Conservation (phyloP, 2,113 vertebrate genomes). For the Mesoclemmys tuberculata region DNA sequence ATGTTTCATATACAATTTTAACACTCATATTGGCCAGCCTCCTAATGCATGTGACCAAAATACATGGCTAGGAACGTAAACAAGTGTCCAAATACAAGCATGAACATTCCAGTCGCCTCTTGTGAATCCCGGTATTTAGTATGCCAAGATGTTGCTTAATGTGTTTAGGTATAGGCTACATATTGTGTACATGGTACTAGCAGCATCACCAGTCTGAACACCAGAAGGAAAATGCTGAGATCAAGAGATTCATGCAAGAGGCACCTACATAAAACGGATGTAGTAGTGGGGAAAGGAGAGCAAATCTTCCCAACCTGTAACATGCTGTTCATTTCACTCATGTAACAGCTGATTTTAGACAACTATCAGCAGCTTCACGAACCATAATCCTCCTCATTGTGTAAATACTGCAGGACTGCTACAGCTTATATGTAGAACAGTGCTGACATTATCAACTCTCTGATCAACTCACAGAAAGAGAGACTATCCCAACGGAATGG, state of each 20-base stretch:
- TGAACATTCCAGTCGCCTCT: neutral
- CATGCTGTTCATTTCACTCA: neutral
- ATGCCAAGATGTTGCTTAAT: neutral
- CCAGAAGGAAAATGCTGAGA: neutral
- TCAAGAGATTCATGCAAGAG: neutral
- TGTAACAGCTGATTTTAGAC: slow-evolving; percentile 35
- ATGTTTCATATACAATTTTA: neutral
- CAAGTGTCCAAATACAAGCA: neutral
- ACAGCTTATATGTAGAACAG: slow-evolving; percentile 24
- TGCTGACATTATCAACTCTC: slow-evolving; percentile 47
- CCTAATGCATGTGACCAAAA: rapidly evolving
- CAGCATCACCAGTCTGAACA: rapidly evolving
- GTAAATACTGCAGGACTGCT: slow-evolving; percentile 50
- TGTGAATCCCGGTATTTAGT: neutral
- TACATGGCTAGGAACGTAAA: neutral
- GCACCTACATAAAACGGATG: rapidly evolving
- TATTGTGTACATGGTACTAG: rapidly evolving
- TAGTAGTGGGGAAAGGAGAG: neutral
- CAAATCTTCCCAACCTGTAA: neutral
- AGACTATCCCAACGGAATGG: slow-evolving; percentile 4
- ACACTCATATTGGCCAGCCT: neutral
- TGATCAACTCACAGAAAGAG: slow-evolving; percentile 56
- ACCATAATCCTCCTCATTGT: slow-evolving; percentile 58
- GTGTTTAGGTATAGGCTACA: rapidly evolving
- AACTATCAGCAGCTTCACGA: slow-evolving; percentile 7